Evolutionary conservation across 2,113 vertebrate species (phyloP), one percentile per base, ranked within the genome.

Genomic region (Sinocyclocheilus rhinocerous): DNA sequence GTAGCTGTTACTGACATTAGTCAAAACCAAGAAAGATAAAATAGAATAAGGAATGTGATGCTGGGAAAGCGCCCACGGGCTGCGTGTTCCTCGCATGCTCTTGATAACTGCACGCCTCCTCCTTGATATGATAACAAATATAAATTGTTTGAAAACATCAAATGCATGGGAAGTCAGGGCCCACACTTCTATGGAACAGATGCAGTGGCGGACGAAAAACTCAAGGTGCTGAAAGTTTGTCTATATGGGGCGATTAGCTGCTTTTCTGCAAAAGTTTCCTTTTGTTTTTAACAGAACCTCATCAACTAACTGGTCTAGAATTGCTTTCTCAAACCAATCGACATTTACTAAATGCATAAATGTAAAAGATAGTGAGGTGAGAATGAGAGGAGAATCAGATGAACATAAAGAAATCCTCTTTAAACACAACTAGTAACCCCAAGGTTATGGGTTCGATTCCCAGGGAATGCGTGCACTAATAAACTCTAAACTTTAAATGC

Each of bases 101-200:
- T 97, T 96, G 92, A 97, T 97, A 97, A 96, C 96, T 92, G 93
- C 96, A 96, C 94, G 95, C 94, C 95, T 97, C 95, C 95, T 87
- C 97, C 98, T 98, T 98, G 97, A 99, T 97, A 97, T 97, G 96
- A 97, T 97, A 97, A 97, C 96, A 98, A 98, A 98, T 96, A 97
- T 97, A 97, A 97, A 98, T 97, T 97, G 96, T 98, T 97, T 96
- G 96, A 97, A 98, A 97, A 96, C 96, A 97, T 96, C 95, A 96
- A 96, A 96, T 96, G 95, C 92, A 94, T 93, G 92, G 95, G 92
- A 94, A 94, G 89, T 92, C 65, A 92, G 92, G 94, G 95, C 93
- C 94, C 93, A 92, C 92, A 91, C 92, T 95, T 95, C 94, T 94
- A 95, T 93, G 39, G 90, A 95, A 95, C 93, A 93, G 33, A 45